Evolutionary conservation across 2,113 vertebrate species (phyloP), one percentile per base, ranked within the genome.

Genomic region (Ia io): DNA sequence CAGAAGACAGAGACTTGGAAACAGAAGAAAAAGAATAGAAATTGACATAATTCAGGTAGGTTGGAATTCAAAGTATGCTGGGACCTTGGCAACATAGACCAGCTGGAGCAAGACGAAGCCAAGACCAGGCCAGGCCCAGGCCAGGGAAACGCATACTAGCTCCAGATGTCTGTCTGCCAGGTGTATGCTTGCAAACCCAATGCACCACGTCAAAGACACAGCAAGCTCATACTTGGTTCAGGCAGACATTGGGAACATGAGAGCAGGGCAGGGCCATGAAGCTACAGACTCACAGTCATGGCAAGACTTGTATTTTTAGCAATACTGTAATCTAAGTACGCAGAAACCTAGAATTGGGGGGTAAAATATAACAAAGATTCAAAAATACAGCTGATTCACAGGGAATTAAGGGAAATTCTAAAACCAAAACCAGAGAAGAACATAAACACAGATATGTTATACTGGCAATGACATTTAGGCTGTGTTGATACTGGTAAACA

Each of bases 41-140:
- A 77, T 16, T 91, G 92, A 97, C 95, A 95, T 73, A 96, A 91
- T 87, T 97, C 94, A 97, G 96, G 96, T 94, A 91, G 82, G 83
- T 6, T 91, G 74, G 93, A 96, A 95, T 97, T 91, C 79, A 93
- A 93, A 96, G 65, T 90, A 91, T 63, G 76, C 80, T 53, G 30
- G 47, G 74, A 91, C 35, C 51, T 87, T 94, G 91, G 96, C 83
- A 95, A 97, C 92, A 84, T 0, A 82, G 71, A 87, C 32, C 79
- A 96, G 76, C 74, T 84, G 76, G 35, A 71, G 20, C 37, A 23
- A 74, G 49, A 56, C 0, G 17, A 90, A 84, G 84, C 76, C 70
- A 63, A 91, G 51, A 51, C 7, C 20, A 73, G 61, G 37, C 78
- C 74, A 76, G 56, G 63, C 70, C 59, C 32, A 28, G 51, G 5